Evolutionary conservation across 2,113 vertebrate species (phyloP), one percentile per base, ranked within the genome.

Genomic region (Naja naja): DNA sequence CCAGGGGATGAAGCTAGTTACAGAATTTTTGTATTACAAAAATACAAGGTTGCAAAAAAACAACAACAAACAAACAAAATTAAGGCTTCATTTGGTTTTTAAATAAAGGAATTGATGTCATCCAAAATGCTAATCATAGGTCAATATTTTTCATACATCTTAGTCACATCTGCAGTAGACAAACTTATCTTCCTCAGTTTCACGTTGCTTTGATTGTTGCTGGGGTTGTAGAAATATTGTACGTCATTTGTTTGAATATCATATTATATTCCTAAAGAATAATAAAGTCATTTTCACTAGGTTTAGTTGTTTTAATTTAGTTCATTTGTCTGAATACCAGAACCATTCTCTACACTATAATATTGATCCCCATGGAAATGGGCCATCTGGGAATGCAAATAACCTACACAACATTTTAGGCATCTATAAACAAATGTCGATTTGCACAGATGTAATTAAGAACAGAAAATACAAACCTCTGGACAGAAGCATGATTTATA

Each of bases 361-460:
- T 96, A 93, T 25, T 94, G 27, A 92, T 93, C 47, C 53, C 18
- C 94, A 97, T 93, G 94, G 96, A 97, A 97, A 97, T 93, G 22
- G 94, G 92, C 81, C 95, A 95, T 96, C 93, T 97, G 96, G 95
- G 93, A 96, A 97, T 91, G 93, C 96, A 98, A 98, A 98, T 95
- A 95, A 30, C 90, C 95, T 93, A 94, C 91, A 94, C 91, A 25
- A 94, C 93, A 45, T 94, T 97, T 95, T 95, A 95, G 89, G 49
- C 93, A 97, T 95, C 92, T 91, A 94, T 95, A 98, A 96, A 96
- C 97, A 98, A 98, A 98, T 97, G 89, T 95, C 96, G 92, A 96
- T 97, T 97, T 97, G 92, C 93, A 96, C 95, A 97, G 95, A 96
- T 97, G 96, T 97, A 97, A 97, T 98, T 96, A 97, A 97, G 96